phyloP scores from a whole-genome alignment of 2,797 vertebrate genomes.

The Peromyscus eremicus region DNA sequence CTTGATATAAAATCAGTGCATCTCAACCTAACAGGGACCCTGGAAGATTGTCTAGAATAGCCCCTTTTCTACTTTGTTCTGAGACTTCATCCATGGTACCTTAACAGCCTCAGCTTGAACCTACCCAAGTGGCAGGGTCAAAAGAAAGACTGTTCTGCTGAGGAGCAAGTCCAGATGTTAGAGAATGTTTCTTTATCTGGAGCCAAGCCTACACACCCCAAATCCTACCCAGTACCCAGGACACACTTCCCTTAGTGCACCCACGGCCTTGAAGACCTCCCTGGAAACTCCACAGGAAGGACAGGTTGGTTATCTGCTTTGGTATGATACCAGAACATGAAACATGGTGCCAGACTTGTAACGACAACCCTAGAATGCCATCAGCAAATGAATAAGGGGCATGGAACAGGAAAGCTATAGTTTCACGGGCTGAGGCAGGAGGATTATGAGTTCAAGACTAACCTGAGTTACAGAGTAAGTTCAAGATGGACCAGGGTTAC shows the following conservation, averaged over 20 bases:
- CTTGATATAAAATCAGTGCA: slow-evolving; percentile 2
- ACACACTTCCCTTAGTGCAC: neutral
- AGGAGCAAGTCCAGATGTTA: neutral
- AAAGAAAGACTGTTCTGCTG: neutral
- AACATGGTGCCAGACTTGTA: neutral
- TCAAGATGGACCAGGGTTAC: neutral
- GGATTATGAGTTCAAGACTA: neutral
- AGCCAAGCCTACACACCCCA: neutral
- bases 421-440: neutral
- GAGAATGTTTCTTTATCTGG: neutral
- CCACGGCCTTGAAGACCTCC: too few species aligned
- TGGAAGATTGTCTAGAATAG: neutral
- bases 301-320: neutral
- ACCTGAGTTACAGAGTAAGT: neutral
- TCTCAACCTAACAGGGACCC: neutral
- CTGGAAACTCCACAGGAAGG: neutral
- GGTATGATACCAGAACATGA: neutral
- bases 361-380: neutral
- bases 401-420: neutral
- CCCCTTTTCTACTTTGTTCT: neutral
- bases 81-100: neutral
- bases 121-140: neutral
- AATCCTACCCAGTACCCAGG: neutral
- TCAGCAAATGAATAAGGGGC: neutral
- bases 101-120: neutral